Evolutionary conservation across 1,140 invertebrate species (phyloP), one percentile per base, ranked within the genome.

Genomic region (Latrodectus geometricus): DNA sequence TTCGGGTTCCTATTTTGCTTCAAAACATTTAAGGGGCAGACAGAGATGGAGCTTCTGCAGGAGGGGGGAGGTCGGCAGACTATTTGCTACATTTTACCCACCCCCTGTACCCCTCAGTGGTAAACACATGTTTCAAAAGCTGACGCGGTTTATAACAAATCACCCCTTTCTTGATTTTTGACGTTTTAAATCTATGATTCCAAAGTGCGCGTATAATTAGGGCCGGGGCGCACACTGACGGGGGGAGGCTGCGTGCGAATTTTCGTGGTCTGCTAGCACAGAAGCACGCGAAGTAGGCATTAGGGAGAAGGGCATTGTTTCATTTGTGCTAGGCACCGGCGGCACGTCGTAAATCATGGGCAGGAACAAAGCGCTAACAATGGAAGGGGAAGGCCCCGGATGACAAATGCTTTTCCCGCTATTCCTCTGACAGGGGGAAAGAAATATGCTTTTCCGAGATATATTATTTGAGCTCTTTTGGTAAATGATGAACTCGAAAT

Each of bases 111-210:
- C 20, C 50, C 79, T 52, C 20, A 49, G 56, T 61, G 21, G 85
- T 87, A 87, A 87, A 87, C 85, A 87, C 70, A 87, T 80, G 85
- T 80, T 87, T 87, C 83, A 86, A 87, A 87, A 87, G 85, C 85
- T 87, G 85, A 87, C 85, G 85, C 76, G 85, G 50, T 75, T 80
- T 54, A 35, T 87, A 87, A 87, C 85, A 87, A 87, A 87, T 87
- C 70, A 80, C 85, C 85, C 77, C 85, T 65, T 66, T 87, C 85
- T 87, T 87, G 85, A 87, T 87, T 87, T 87, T 87, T 87, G 85
- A 87, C 85, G 85, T 79, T 87, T 87, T 87, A 87, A 87, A 87
- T 87, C 85, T 87, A 87, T 87, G 85, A 87, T 87, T 87, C 85
- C 83, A 68, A 87, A 80, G 68, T 74, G 77, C 77, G 70, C 85